Conservation (phyloP, 2,797 vertebrate genomes). For the Pseudochaenichthys georgianus region DNA sequence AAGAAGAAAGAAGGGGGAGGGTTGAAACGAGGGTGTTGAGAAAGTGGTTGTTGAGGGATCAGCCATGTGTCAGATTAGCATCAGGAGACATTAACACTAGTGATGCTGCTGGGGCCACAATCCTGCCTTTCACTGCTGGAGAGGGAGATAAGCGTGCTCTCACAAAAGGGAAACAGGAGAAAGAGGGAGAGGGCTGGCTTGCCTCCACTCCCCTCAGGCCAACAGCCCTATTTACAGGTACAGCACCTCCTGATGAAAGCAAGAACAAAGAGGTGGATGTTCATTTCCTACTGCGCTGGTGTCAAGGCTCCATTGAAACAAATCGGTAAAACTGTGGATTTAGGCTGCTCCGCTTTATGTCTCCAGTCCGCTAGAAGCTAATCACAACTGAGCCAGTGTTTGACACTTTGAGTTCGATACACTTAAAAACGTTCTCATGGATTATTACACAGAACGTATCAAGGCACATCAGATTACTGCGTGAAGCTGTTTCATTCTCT, state of each 20-base stretch:
- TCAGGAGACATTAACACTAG: slow-evolving; percentile 86
- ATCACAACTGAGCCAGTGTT: slow-evolving; percentile 48
- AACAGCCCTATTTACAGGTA: slow-evolving; percentile 81
- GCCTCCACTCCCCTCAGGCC: slow-evolving; percentile 77
- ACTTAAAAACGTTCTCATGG: slow-evolving; percentile 47
- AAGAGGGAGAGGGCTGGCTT: slow-evolving; percentile 73
- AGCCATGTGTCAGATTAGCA: slow-evolving; percentile 87
- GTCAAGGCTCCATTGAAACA: slow-evolving; percentile 68
- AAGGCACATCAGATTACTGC: slow-evolving; percentile 56
- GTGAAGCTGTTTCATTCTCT: slow-evolving; percentile 37
- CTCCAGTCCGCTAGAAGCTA: slow-evolving; percentile 56
- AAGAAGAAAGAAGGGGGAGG: slow-evolving; percentile 38
- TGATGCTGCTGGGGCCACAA: slow-evolving; percentile 80
- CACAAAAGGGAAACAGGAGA: slow-evolving; percentile 77
- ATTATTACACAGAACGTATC: slow-evolving; percentile 61
- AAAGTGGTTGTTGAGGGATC: slow-evolving; percentile 82
- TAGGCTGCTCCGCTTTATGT: slow-evolving; percentile 59
- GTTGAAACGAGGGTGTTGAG: slow-evolving; percentile 47
- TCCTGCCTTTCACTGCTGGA: slow-evolving; percentile 83
- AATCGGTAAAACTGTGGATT: slow-evolving; percentile 72
- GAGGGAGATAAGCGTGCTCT: slow-evolving; percentile 80
- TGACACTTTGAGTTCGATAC: slow-evolving; percentile 64
- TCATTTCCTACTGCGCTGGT: slow-evolving; percentile 66
- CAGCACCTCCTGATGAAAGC: slow-evolving; percentile 80
- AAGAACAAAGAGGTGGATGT: slow-evolving; percentile 80